Evolutionary conservation across 1,140 invertebrate genomes (phyloP), one percentile per base, ranked within the genome.

Genomic region (Marisa cornuarietis): DNA sequence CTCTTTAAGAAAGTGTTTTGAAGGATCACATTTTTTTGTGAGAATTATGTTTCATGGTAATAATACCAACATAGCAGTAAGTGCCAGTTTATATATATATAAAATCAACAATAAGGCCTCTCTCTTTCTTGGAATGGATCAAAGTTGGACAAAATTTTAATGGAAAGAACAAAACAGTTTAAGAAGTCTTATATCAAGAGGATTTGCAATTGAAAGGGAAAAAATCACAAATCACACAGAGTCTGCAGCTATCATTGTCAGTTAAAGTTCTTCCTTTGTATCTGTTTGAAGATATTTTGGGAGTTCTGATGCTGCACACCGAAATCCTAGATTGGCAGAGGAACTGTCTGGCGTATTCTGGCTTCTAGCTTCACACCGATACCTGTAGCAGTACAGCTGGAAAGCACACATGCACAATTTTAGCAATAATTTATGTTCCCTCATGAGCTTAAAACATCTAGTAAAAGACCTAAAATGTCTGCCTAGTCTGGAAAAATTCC

Each of bases 341-440:
- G 96, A 95, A 83, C 96, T 97, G 86, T 99, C 97, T 71, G 95
- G 95, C 4, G 97, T 98, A 89, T 98, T 99, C 90, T 97, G 96
- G 84, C 96, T 97, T 77, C 98, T 92, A 0, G 97, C 96, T 11
- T 94, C 97, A 92, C 97, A 99, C 82, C 97, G 92, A 87, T 99
- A 98, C 76, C 97, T 93, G 91, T 95, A 98, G 90, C 97, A 99
- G 88, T 97, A 98, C 5, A 94, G 84, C 91, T 92, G 85, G n/a
- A 88, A 88, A 82, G n/a, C 81, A 24, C 83, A 69, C 79, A 78
- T 71, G 31, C 54, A 58, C 11, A 42, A 18, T 58, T 11, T 58
- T 58, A 58, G 16, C 11, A 58, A 18, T 58, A 58, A 58, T 58
- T 3, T 42, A 42, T 42, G 31, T 2, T 42, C 31, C 31, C 31